Evolutionary conservation across 1,140 invertebrate genomes (phyloP).

Genomic region (Orchesella cincta): DNA sequence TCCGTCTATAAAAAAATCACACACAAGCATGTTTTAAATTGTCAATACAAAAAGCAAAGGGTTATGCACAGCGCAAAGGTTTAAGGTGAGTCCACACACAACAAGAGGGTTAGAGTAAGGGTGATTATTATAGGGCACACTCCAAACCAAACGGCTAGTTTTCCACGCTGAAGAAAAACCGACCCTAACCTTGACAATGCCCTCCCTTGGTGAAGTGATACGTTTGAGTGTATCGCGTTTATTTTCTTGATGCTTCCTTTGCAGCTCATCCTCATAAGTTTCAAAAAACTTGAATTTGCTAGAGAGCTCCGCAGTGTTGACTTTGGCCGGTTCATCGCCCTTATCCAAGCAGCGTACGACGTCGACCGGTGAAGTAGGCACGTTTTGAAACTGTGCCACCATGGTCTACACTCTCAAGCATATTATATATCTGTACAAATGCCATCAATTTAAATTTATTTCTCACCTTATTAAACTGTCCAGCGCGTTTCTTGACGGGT

Average conservation of each 20-base stretch:
- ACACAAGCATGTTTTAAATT: too few relatives aligned
- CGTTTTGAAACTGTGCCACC: slow-evolving; percentile 54
- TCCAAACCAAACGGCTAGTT: background rate
- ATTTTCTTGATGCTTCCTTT: slow-evolving; percentile 61
- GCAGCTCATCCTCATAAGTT: slow-evolving; percentile 71
- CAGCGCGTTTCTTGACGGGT: slow-evolving; percentile 53
- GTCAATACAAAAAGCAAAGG: too few relatives aligned
- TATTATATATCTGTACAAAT: background rate
- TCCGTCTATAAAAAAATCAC: slow-evolving; percentile 58
- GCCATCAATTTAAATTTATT: background rate
- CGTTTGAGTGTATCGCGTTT: slow-evolving; percentile 67
- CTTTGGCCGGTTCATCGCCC: slow-evolving; percentile 66
- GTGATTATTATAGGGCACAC: too few relatives aligned
- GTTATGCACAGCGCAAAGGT: too few relatives aligned
- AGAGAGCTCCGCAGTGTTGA: slow-evolving; percentile 77
- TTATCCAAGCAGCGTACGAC: slow-evolving; percentile 71
- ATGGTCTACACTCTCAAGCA: background rate
- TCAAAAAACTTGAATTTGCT: slow-evolving; percentile 90
- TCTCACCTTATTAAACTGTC: background rate
- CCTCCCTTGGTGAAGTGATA: slow-evolving; percentile 75
- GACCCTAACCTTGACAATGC: slow-evolving; percentile 63
- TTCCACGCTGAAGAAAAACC: background rate
- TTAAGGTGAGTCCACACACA: too few relatives aligned
- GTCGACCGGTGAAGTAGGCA: slow-evolving; percentile 63
- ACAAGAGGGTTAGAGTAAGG: background rate